Evolutionary conservation across 64 coral and sea anemone genomes (phyloP).

Genomic region (Porites lutea): DNA sequence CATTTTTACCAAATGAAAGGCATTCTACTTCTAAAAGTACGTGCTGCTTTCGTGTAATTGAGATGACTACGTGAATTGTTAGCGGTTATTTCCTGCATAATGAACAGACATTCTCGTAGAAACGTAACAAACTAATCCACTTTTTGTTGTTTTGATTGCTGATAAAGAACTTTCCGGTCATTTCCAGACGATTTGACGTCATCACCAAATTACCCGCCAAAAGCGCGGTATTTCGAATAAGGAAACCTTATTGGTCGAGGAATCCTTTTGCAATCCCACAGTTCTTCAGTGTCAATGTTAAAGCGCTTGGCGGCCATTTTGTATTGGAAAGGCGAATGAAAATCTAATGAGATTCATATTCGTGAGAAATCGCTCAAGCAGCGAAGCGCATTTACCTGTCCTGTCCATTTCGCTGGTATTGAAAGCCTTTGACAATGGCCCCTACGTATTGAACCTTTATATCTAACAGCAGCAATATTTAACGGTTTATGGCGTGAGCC

Average conservation of each 20-base stretch:
- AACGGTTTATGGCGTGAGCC: slow-evolving; percentile 13
- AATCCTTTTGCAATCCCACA: not conserved
- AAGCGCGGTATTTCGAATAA: slow-evolving; percentile 5
- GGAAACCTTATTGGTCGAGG: slow-evolving; percentile 6
- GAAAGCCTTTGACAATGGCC: slow-evolving; percentile 30
- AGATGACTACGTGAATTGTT: slow-evolving; percentile 14
- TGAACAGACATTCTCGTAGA: not conserved
- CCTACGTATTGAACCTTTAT: not conserved
- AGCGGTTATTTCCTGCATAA: slow-evolving; percentile 7
- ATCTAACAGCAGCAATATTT: not conserved
- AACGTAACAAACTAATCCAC: not conserved
- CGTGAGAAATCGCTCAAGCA: slow-evolving; percentile 26
- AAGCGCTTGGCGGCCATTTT: slow-evolving; percentile 43
- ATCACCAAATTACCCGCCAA: slow-evolving; percentile 3
- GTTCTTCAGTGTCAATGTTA: not conserved
- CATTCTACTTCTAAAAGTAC: not conserved
- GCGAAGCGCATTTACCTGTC: slow-evolving; percentile 51
- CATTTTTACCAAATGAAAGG: not conserved
- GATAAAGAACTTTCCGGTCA: slow-evolving; percentile 10
- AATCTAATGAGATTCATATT: slow-evolving; percentile 47
- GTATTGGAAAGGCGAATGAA: slow-evolving; percentile 29
- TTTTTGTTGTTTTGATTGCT: not conserved
- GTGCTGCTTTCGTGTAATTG: not conserved
- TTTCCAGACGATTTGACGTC: slow-evolving; percentile 49
- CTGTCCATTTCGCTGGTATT: slow-evolving; percentile 63